Base-by-base conservation (phyloP, 2,797 vertebrate species). In the Falco biarmicus region DNA sequence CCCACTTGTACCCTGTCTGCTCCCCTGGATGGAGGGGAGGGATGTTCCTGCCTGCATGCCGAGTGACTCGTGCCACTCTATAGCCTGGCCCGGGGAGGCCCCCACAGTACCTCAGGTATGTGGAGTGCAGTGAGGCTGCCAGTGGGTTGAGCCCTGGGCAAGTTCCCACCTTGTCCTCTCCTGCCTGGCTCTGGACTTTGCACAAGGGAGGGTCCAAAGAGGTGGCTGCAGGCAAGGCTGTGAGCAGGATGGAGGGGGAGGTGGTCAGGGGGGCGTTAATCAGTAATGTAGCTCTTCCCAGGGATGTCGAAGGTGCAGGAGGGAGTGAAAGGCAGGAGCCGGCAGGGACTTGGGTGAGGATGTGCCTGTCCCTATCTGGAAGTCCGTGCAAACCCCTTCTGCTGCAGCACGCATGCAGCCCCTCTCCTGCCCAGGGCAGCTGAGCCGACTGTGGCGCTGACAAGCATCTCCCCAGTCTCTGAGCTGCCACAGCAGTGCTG, bases 381-480 rank as follows among this genome's bases (percentile, higher is more conserved):
- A 37, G 3, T 50, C 59, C 2, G 4, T 54, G 31, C 31, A 34
- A 68, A 53, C 6, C 28, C 11, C 9, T 41, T 32, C 61, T 70
- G 54, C 54, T 69, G 59, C 34, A 76, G 51, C 48, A 61, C 12
- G 25, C 1, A 1, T 34, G 21, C n/a, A n/a, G 18, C 34, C 15
- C 24, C 39, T 53, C 22, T 90, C 48, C 51, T 59, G 64, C 63
- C 50, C 34, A 25, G 43, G 56, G 19, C 53, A 56, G 26, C 32
- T 20, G 32, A 29, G 39, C 22, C 0, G 0, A 15, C 34, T 2
- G 1, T 1, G 2, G 24, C 7, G 26, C 79, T 90, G 65, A 53
- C 9, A 15, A 29, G 48, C 45, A 43, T n/a, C 24, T 81, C 39
- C 15, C 24, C 9, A 9, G 18, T 66, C 53, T 87, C 26, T 18